A percentile compares a stretch with the other conserved stretches of the same genome.
Evolutionary conservation across 2,888 invertebrate species (phyloP).

Genomic region (Xestobium rufovillosum): DNA sequence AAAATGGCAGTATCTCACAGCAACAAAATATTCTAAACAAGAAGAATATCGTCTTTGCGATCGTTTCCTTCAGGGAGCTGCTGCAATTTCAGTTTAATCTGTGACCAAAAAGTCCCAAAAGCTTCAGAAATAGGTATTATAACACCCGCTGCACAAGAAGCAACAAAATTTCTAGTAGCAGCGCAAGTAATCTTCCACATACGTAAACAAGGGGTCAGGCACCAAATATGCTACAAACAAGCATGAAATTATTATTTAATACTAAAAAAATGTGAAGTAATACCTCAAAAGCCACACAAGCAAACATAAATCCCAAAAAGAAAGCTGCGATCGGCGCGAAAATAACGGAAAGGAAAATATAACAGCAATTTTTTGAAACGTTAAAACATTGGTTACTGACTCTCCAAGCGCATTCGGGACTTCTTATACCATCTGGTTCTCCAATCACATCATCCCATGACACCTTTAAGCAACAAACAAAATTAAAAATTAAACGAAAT

Average conservation of each 20-base stretch:
- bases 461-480: slow-evolving; percentile 45
- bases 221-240: slow-evolving; percentile 64
- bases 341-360: slow-evolving; percentile 58
- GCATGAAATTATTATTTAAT: slow-evolving; percentile 8
- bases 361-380: slow-evolving; percentile 59
- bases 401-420: slow-evolving; percentile 66
- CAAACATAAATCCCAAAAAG: slow-evolving; percentile 58
- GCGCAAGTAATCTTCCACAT: slow-evolving; percentile 61
- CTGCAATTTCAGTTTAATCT: slow-evolving; percentile 52
- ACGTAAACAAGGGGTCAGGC: slow-evolving; percentile 58
- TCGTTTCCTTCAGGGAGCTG: slow-evolving; percentile 48
- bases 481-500: no score
- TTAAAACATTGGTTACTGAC: slow-evolving; percentile 58
- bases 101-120: slow-evolving; percentile 54
- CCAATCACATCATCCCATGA: slow-evolving; percentile 66
- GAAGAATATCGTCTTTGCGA: slow-evolving; percentile 28
- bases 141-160: slow-evolving; percentile 52
- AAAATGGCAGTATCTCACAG: no score
- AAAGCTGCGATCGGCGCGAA: slow-evolving; percentile 62
- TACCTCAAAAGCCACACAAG: slow-evolving; percentile 64
- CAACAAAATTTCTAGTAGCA: slow-evolving; percentile 51
- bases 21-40: no score
- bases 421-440: slow-evolving; percentile 61
- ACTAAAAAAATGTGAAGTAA: slow-evolving; percentile 2
- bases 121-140: slow-evolving; percentile 58